Evolutionary conservation across 2,888 invertebrate species (phyloP).

Genomic region (Zygaena filipendulae): DNA sequence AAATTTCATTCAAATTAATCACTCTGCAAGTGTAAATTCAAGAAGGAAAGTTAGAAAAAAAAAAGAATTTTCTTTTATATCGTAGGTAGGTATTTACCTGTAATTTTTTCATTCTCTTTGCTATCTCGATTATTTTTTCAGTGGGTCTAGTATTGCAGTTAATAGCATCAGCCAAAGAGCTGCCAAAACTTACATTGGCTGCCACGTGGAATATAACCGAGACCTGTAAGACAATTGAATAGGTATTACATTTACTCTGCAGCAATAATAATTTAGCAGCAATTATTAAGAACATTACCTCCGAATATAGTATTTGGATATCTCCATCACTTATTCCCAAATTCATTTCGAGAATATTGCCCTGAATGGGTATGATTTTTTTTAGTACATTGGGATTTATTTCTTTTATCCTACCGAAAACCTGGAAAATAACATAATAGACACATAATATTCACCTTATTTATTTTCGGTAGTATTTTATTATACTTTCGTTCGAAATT

Average conservation of each 20-base stretch:
- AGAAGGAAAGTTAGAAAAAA: too few species aligned
- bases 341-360: slow-evolving; percentile 18
- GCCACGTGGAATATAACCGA: slow-evolving; percentile 27
- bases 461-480: too few species aligned
- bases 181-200: slow-evolving; percentile 21
- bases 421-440: slow-evolving; percentile 16
- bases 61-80: too few species aligned
- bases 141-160: slow-evolving; percentile 23
- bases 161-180: slow-evolving; percentile 19
- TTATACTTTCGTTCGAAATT: not conserved
- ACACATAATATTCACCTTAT: too few species aligned
- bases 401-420: slow-evolving; percentile 21
- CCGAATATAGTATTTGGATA: slow-evolving; percentile 16
- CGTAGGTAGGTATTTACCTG: slow-evolving; percentile 19
- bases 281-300: too few species aligned
- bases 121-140: slow-evolving; percentile 22
- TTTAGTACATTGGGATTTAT: slow-evolving; percentile 16
- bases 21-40: too few species aligned
- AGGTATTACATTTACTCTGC: too few species aligned
- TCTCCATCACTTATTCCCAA: slow-evolving; percentile 20
- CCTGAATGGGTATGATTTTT: slow-evolving; percentile 22
- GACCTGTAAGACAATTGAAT: slow-evolving; percentile 23
- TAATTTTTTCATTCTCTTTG: slow-evolving; percentile 23
- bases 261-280: too few species aligned
- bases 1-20: too few species aligned